Base-by-base conservation (phyloP, 2,888 invertebrate species). In the Biston stratarius region DNA sequence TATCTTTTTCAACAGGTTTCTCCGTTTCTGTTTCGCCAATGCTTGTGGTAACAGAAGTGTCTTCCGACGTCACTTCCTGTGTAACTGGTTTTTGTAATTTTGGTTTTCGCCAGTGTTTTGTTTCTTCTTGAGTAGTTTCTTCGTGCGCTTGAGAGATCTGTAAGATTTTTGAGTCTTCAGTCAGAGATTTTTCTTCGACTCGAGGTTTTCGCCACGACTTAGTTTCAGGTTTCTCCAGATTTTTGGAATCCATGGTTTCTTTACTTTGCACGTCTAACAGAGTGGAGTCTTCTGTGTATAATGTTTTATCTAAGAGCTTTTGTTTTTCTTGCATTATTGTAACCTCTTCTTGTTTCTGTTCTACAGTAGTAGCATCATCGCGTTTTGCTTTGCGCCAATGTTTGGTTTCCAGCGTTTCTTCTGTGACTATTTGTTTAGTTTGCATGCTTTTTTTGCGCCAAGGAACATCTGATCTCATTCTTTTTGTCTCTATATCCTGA, bases 371-470 rank as follows among this genome's bases (percentile, higher is more conserved):
- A 9, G 57, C 44, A 15, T 53, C 53, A 40, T 67, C 77, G 12
- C 61, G 64, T 64, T 78, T 80, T 52, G 81, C 77, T 71, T 81
- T 84, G 66, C 88, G 77, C 89, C 88, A 87, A 58, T 83, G 80
- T 70, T 79, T 86, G 0, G 77, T 71, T 73, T 83, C 77, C 66
- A 78, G 53, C 47, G 66, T 70, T 64, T 83, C 78, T 67, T 82
- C 76, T 70, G 74, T 75, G 34, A 63, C 73, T 64, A 72, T 74
- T 73, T 78, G 53, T 15, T 61, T 72, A 15, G 70, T 73, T 60
- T 77, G 71, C 12, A 71, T 24, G 60, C 71, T 76, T 71, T 81
- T 79, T 61, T 72, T 83, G n/a, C 94, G 87, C 93, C 94, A 94
- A 1, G 93, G 93, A 6, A 88, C 84, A 55, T 78, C 78, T 24